phyloP scores from a whole-genome alignment of 2,113 vertebrate genomes.

The Perca fluviatilis region DNA sequence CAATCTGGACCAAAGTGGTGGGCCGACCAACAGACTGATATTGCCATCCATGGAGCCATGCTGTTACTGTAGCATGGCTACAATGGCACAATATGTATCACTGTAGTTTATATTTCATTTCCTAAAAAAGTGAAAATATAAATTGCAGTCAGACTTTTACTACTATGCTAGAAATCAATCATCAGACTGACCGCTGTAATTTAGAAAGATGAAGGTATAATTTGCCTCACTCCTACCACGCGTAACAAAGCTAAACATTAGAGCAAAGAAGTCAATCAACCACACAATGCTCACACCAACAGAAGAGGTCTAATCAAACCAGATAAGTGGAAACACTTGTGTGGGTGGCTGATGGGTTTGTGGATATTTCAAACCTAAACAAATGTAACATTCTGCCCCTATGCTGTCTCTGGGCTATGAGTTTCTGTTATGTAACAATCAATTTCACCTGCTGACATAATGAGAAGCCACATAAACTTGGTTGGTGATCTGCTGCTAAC shows the following conservation, averaged over 20 bases:
- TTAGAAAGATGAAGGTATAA: conserved; percentile 7
- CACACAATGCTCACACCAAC: neutral
- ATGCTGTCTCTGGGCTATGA: neutral
- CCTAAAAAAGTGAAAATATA: neutral
- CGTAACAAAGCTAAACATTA: neutral
- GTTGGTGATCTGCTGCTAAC: neutral
- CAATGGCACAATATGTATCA: neutral
- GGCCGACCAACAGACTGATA: neutral
- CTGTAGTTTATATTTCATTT: neutral
- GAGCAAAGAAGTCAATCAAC: neutral
- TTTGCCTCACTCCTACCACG: conserved; percentile 10
- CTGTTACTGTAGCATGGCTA: neutral
- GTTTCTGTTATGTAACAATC: conserved; percentile 3
- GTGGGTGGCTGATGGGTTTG: conserved; percentile 17
- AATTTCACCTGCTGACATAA: conserved; percentile 2
- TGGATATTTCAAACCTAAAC: neutral
- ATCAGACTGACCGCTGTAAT: neutral
- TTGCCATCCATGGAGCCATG: no score
- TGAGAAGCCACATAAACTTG: neutral
- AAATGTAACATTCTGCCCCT: neutral
- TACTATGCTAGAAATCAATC: neutral
- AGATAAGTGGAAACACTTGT: conserved; percentile 22
- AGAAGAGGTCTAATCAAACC: conserved; percentile 7
- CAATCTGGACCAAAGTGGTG: neutral
- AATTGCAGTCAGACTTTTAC: neutral